Conservation (phyloP, 2,113 vertebrate species). For the Strigops habroptila region DNA sequence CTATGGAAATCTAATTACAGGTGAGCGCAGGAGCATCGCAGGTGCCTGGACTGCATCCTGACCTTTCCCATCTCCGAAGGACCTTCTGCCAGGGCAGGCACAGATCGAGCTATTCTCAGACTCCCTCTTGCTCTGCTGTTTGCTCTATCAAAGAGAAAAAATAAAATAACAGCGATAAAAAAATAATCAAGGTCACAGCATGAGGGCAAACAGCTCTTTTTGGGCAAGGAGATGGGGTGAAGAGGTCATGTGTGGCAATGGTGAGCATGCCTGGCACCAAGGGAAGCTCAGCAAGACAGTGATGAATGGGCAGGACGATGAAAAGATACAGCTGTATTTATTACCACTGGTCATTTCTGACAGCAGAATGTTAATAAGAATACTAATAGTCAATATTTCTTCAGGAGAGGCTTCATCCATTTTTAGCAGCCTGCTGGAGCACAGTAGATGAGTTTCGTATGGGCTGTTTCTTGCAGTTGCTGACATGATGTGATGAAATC, state of each 20-base stretch:
- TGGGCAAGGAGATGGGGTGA: neutral
- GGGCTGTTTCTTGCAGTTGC: conserved; percentile 1
- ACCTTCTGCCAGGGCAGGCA: neutral
- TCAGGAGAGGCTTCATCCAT: neutral
- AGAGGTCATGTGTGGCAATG: rapidly evolving
- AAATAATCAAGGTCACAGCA: neutral
- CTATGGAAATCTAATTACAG: neutral
- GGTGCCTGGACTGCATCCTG: neutral
- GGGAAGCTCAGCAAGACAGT: conserved; percentile 6
- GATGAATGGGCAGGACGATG: conserved; percentile 14
- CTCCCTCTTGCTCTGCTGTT: neutral
- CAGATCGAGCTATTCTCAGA: rapidly evolving
- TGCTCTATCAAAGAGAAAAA: neutral
- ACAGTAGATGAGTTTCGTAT: neutral
- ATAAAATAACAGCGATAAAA: neutral
- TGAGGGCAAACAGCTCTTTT: neutral
- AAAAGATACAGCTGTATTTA: neutral
- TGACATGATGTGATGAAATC: neutral
- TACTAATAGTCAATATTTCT: conserved; percentile 47
- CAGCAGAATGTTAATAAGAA: conserved; percentile 43
- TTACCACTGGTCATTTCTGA: conserved; percentile 47
- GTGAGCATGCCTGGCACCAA: neutral
- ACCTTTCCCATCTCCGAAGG: neutral
- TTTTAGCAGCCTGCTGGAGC: conserved; percentile 33
- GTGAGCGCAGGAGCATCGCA: rapidly evolving